Conservation (phyloP, 2,113 vertebrate species). For the Myiozetetes cayanensis region DNA sequence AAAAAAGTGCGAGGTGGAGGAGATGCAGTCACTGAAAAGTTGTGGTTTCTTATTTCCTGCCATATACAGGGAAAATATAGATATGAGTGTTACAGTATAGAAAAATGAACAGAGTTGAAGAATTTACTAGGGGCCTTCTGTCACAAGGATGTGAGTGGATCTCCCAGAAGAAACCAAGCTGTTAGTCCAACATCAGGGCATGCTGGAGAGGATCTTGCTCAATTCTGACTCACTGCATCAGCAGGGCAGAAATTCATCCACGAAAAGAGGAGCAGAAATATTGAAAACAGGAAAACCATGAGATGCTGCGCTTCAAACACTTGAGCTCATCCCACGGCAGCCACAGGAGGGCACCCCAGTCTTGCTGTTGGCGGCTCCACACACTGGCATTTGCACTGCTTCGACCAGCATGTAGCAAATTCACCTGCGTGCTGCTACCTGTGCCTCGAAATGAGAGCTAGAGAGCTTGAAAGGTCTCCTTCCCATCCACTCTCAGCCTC, state of each 20-base stretch:
- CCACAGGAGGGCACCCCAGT: constrained; percentile 65
- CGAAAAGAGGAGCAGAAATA: background rate
- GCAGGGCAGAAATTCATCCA: background rate
- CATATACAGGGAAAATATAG: background rate
- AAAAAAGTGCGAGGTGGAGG: rapidly evolving
- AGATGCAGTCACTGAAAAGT: background rate
- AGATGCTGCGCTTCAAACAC: rapidly evolving
- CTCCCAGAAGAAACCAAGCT: background rate
- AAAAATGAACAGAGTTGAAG: background rate
- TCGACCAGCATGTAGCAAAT: rapidly evolving
- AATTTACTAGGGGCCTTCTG: background rate
- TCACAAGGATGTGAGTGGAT: background rate
- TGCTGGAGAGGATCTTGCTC: too few relatives aligned
- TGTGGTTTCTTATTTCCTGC: background rate
- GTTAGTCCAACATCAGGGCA: rapidly evolving
- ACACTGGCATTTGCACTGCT: rapidly evolving
- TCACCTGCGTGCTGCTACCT: background rate
- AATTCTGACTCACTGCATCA: background rate
- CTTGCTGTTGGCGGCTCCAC: background rate
- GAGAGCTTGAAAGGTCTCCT: background rate
- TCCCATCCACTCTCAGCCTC: background rate
- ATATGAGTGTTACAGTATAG: background rate
- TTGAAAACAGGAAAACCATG: background rate
- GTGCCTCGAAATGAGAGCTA: background rate
- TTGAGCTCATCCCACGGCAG: rapidly evolving